Evolutionary conservation across 2,113 vertebrate species (phyloP).

Genomic region (Apistogramma diplotaenia): DNA sequence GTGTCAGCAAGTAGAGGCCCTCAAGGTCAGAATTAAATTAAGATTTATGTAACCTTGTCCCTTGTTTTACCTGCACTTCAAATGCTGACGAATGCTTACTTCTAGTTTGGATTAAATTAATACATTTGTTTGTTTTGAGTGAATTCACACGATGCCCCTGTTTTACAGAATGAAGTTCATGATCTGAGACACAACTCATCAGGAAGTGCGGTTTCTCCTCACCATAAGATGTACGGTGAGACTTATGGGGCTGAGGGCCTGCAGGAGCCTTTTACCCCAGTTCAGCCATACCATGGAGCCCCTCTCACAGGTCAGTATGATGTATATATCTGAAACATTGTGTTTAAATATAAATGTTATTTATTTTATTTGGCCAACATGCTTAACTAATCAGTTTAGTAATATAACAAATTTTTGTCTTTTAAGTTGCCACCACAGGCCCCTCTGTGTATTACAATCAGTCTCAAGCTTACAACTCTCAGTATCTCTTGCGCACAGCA

Average conservation of each 20-base stretch:
- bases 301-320: constrained; percentile 85
- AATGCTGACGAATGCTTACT: background rate
- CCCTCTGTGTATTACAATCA: constrained; percentile 90
- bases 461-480: constrained; percentile 93
- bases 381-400: background rate
- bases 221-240: constrained; percentile 83
- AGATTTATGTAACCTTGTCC: background rate
- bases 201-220: constrained; percentile 77
- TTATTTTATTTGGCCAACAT: background rate
- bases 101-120: background rate
- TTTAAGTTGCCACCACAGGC: constrained; percentile 88
- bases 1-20: constrained; percentile 93
- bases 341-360: background rate
- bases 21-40: constrained; percentile 82
- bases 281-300: constrained; percentile 87
- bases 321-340: background rate
- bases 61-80: background rate
- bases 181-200: constrained; percentile 86
- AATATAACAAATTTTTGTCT: constrained; percentile 29
- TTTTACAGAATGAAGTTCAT: constrained; percentile 90
- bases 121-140: background rate
- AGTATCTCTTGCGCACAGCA: constrained; percentile 91
- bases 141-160: background rate
- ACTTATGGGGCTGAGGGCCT: constrained; percentile 83
- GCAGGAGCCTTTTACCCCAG: constrained; percentile 84